Percentiles rank a stretch among this genome's conserved stretches.
phyloP scores from a whole-genome alignment of 2,888 invertebrate genomes.

The Cremastinae sp. region DNA sequence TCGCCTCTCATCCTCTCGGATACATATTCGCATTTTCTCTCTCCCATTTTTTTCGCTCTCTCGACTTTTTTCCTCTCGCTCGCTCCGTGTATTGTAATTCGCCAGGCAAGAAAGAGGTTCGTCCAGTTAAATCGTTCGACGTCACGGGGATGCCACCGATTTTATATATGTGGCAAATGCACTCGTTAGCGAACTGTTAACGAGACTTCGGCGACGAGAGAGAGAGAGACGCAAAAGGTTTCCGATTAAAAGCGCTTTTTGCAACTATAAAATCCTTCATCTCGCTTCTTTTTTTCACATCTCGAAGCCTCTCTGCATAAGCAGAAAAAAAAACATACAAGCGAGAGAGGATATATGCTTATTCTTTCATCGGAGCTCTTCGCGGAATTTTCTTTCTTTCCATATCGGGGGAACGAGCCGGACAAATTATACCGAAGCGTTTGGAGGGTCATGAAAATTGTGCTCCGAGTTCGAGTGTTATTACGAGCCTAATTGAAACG shows the following conservation, averaged over 20 bases:
- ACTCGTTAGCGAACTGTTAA: slow-evolving; percentile 51
- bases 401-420: neutral
- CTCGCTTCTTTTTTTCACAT: too few relatives aligned
- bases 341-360: too few relatives aligned
- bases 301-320: too few relatives aligned
- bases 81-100: too few relatives aligned
- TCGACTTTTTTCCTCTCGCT: too few relatives aligned
- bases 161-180: slow-evolving; percentile 12
- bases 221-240: too few relatives aligned
- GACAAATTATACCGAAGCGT: neutral
- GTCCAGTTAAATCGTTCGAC: slow-evolving; percentile 33
- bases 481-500: slow-evolving; percentile 48
- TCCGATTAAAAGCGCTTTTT: too few relatives aligned
- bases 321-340: neutral
- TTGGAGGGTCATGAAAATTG: neutral
- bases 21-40: too few relatives aligned
- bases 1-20: too few relatives aligned
- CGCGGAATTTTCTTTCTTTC: neutral
- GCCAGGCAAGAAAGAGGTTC: neutral
- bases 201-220: slow-evolving; percentile 2
- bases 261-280: too few relatives aligned
- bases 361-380: too few relatives aligned
- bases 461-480: slow-evolving; percentile 12
- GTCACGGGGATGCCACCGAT: slow-evolving; percentile 41
- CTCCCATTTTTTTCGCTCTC: too few relatives aligned